A percentile compares a stretch with the other conserved stretches of the same genome.
phyloP scores from a whole-genome alignment of 2,113 vertebrate species.

The Chroicocephalus ridibundus region DNA sequence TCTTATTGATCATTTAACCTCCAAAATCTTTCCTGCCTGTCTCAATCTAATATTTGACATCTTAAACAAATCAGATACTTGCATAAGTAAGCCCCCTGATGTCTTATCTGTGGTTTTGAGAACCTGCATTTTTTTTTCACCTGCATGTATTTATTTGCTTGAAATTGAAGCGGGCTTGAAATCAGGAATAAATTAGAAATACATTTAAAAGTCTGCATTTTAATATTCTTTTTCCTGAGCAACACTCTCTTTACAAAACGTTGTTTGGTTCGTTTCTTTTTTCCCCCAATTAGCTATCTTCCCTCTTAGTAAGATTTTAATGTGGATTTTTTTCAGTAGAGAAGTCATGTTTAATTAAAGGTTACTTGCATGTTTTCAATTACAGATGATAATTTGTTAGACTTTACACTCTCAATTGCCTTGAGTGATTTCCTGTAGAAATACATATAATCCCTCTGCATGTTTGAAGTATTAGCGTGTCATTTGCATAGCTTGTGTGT shows the following conservation, averaged over 20 bases:
- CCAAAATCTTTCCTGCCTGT: not conserved
- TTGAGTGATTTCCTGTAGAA: slow-evolving; percentile 63
- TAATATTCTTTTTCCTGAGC: not conserved
- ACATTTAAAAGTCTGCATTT: not conserved
- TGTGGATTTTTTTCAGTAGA: slow-evolving; percentile 43
- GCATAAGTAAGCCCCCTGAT: not conserved
- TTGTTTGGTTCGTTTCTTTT: not conserved
- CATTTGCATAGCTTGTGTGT: slow-evolving; percentile 42
- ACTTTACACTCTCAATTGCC: slow-evolving; percentile 67
- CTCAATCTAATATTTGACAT: not conserved
- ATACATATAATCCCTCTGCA: slow-evolving; percentile 48
- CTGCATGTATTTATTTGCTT: not conserved
- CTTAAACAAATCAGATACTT: not conserved
- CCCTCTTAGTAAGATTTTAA: slow-evolving; percentile 21
- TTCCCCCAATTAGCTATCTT: not conserved
- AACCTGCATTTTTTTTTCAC: not conserved
- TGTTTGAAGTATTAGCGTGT: slow-evolving; percentile 45
- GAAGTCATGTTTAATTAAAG: slow-evolving; percentile 69
- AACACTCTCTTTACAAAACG: not conserved
- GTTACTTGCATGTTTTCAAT: slow-evolving; percentile 61
- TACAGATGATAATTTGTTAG: slow-evolving; percentile 68
- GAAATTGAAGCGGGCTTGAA: not conserved
- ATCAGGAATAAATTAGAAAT: not conserved
- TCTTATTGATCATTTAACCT: not conserved
- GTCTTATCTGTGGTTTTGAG: not conserved